These are phyloP conservation scores for Drosophila yooni DNA, from an alignment of 2,888 invertebrate genomes.

Conservation along the genomic window DNA sequence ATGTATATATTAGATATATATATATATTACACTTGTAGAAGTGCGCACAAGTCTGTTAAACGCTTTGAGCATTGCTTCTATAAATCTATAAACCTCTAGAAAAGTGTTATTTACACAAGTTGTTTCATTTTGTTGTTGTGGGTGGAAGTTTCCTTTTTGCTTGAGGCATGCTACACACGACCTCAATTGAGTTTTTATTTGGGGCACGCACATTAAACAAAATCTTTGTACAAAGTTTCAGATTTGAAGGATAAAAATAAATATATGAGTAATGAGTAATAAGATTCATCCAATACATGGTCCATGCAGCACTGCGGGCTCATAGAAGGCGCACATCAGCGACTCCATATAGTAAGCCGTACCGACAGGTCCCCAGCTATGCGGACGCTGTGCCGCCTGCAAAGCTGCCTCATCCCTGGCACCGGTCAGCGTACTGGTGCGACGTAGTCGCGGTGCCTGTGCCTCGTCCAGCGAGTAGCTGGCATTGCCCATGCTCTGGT, in stretches of 20 bases:
- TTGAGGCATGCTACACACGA: conserved; percentile 62
- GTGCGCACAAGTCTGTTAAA: conserved; percentile 56
- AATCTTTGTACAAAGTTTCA: conserved; percentile 65
- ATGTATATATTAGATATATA: conserved; percentile 12
- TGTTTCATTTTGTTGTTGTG: conserved; percentile 15
- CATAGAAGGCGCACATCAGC: conserved; percentile 91
- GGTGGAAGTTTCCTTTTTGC: conserved; percentile 14
- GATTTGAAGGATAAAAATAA: conserved; percentile 21
- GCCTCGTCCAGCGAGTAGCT: conserved; percentile 79
- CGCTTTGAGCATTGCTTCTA: conserved; percentile 42
- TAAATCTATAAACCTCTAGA: conserved; percentile 39
- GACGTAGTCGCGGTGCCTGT: conserved; percentile 48
- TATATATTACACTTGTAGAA: conserved; percentile 74
- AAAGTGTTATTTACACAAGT: conserved; percentile 74
- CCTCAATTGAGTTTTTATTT: conserved; percentile 63
- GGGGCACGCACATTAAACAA: conserved; percentile 58
- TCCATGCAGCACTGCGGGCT: conserved; percentile 91
- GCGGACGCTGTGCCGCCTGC: conserved; percentile 74
- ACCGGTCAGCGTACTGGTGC: conserved; percentile 82
- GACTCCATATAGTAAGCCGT: conserved; percentile 87
- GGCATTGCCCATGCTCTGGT: conserved; percentile 83
- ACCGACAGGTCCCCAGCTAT: conserved; percentile 85
- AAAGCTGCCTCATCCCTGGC: conserved; percentile 74
- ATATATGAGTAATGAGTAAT: conserved; percentile 22
- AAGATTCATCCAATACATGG: conserved; percentile 89